Evolutionary conservation across 2,113 vertebrate genomes (phyloP), one percentile per base, ranked within the genome.

Genomic region (Chloroceryle aenea): DNA sequence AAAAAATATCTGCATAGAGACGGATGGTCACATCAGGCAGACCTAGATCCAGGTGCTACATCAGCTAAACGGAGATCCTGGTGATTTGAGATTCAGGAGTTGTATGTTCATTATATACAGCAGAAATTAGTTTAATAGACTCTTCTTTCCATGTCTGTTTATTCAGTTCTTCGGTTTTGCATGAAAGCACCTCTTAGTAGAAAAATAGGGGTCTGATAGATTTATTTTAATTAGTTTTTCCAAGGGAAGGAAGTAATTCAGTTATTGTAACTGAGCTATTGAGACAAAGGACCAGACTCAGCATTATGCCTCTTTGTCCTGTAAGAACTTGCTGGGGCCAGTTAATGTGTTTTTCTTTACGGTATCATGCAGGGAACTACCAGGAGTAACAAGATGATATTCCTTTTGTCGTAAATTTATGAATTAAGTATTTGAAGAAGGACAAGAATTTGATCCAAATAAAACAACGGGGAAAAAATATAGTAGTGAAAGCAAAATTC

Each of bases 401-500:
- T 42, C 22, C 12, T 78, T 71, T 66, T 81, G 14, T 2, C 19
- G 13, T 29, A 64, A 22, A n/a, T 21, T 3, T 14, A 5, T 16
- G 30, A 20, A 25, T 45, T 14, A 36, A 63, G 13, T 18, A 6
- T 68, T 47, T 89, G 58, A 59, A 45, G 52, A 30, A 58, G 25
- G 58, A 53, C 0, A 4, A 2, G 8, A 25, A 0, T 67, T 82
- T 42, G n/a, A 43, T 48, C 30, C 0, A 5, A 3, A 5, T 63
- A 0, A 90, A 78, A 52, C 18, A 7, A 0, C 18, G 21, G 30
- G 10, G 1, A 4, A 0, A 3, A 10, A 66, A 36, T 16, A 18
- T 2, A 26, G 26, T 16, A 29, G 16, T 48, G 30, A 56, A 42
- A 12, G 32, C 14, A 53, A 34, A 19, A 25, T 59, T 75, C 26